phyloP scores from a whole-genome alignment of 2,113 vertebrate species.

The Sakesphorus luctuosus region DNA sequence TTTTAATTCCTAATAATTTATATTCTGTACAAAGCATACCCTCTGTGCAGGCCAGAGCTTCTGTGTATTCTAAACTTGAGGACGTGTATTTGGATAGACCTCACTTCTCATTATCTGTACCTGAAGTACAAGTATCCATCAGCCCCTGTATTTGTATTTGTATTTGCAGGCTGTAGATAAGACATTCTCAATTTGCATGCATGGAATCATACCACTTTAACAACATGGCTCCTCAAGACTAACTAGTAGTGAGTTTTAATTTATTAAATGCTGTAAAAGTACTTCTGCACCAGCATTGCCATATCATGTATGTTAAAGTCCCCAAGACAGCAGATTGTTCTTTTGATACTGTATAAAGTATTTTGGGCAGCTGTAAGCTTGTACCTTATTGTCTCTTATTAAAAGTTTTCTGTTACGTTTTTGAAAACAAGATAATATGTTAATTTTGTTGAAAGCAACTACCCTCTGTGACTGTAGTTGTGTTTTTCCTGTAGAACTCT shows the following conservation, averaged over 20 bases:
- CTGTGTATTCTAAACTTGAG: neutral
- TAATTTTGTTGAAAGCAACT: slow-evolving; percentile 25
- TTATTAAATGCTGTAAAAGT: slow-evolving; percentile 58
- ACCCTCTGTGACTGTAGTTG: neutral
- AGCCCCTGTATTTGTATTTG: neutral
- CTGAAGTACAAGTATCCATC: neutral
- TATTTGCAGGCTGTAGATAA: neutral
- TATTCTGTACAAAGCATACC: slow-evolving; percentile 44
- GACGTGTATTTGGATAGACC: neutral
- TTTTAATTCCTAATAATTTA: slow-evolving; percentile 66
- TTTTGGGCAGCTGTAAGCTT: slow-evolving; percentile 15
- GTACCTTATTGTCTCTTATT: neutral
- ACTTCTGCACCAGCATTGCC: slow-evolving; percentile 17
- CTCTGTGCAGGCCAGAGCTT: neutral
- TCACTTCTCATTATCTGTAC: neutral
- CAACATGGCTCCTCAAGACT: neutral
- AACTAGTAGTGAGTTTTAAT: slow-evolving; percentile 44
- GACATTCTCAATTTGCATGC: slow-evolving; percentile 21
- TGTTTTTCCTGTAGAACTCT: slow-evolving; percentile 3
- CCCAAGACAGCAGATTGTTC: neutral
- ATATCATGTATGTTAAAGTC: neutral
- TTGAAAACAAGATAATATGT: neutral
- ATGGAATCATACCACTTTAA: neutral
- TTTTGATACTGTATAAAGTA: neutral
- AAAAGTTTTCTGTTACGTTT: neutral